Base-by-base conservation (phyloP, 2,797 vertebrate species). In the Perodicticus potto region DNA sequence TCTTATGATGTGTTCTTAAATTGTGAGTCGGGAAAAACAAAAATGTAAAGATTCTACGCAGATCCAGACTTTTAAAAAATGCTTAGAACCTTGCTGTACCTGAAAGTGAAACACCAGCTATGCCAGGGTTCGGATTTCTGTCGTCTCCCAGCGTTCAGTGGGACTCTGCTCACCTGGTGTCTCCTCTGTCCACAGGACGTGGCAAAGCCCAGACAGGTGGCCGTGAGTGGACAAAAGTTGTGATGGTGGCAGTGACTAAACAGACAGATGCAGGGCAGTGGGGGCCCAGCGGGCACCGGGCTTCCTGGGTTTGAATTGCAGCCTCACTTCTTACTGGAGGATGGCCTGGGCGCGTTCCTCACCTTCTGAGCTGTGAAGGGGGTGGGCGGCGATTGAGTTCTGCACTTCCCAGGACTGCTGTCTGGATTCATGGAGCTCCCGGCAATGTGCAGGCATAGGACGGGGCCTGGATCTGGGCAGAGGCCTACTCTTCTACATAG, bases 221-320 rank as follows among this genome's bases (percentile, higher is more conserved):
- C 80, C 0, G 0, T 2, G 4, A 5, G 6, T 9, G 37, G 55
- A n/a, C 32, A 20, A 14, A 11, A 11, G 45, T 0, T 7, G 8
- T 34, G 4, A 13, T 1, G 5, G 70, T 12, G 16, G 29, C 59
- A 12, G 5, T 1, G 0, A 0, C 1, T 2, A 1, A 10, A 3
- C 63, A 3, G n/a, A 49, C 27, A 19, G 55, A 5, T 7, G 9
- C 3, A 2, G 22, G 29, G 19, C 0, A 4, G 7, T 8, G 7
- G 69, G 76, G 27, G 0, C 14, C 8, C 4, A 3, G 27, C 14
- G 2, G 7, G 23, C 17, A 13, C 45, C n/a, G 0, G 2, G 22
- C 8, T 3, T 13, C 40, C 5, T 12, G 73, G n/a, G 40, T 55
- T 29, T 55, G 40, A 16, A 20, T 13, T 16, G 32, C 34, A 11